Percentiles rank a stretch among this genome's conserved stretches.
phyloP scores from a whole-genome alignment of 1,140 invertebrate genomes.

The Tetragnatha versicolor region DNA sequence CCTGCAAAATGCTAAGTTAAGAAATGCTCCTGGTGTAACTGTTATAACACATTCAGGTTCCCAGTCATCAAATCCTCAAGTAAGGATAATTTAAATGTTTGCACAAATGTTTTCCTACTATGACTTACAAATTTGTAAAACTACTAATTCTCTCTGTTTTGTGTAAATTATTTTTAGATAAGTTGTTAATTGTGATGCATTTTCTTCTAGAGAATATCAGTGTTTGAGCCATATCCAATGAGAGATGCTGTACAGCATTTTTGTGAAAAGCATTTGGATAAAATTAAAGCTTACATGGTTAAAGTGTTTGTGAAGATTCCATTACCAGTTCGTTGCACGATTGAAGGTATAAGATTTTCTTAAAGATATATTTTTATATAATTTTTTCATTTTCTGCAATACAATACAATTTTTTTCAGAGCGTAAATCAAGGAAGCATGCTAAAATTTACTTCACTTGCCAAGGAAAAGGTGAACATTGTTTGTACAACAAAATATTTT shows the following conservation, averaged over 20 bases:
- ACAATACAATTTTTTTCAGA: conserved; percentile 68
- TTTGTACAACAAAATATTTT: conserved; percentile 84
- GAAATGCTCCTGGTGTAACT: conserved; percentile 47
- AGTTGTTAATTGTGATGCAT: background rate
- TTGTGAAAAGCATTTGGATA: conserved; percentile 90
- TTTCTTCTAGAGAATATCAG: conserved; percentile 74
- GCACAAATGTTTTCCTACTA: background rate
- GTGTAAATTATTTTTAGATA: background rate
- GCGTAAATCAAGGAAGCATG: conserved; percentile 81
- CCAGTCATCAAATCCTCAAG: conserved; percentile 47
- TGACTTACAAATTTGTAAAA: background rate
- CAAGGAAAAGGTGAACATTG: conserved; percentile 85
- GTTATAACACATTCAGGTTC: conserved; percentile 37
- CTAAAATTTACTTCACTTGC: conserved; percentile 88
- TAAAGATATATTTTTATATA: background rate
- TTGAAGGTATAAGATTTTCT: conserved; percentile 73
- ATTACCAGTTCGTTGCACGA: conserved; percentile 88
- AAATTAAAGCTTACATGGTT: conserved; percentile 89
- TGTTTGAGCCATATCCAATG: conserved; percentile 87
- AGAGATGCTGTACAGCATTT: conserved; percentile 90
- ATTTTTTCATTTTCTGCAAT: background rate
- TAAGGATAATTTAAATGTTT: background rate
- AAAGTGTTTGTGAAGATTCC: conserved; percentile 83
- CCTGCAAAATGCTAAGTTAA: conserved; percentile 36
- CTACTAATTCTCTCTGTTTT: background rate